A percentile compares a stretch with the other conserved stretches of the same genome.
phyloP scores from a whole-genome alignment of 2,797 vertebrate genomes.

The Gymnoscopelus braueri region DNA sequence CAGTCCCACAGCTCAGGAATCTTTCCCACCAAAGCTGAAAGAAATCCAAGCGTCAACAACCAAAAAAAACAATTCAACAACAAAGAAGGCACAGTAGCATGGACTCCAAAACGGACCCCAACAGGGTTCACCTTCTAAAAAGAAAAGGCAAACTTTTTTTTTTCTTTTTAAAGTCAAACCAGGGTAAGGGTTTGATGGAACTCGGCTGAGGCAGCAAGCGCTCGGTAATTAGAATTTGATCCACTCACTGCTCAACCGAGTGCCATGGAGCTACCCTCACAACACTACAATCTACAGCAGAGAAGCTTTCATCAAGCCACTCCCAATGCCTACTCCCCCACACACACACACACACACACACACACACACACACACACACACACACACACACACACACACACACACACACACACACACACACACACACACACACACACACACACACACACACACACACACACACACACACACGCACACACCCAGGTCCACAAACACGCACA shows the following conservation, averaged over 20 bases:
- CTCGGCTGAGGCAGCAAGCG: slow-evolving; percentile 59
- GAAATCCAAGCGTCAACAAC: slow-evolving; percentile 63
- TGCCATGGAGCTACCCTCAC: slow-evolving; percentile 73
- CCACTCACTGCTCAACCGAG: slow-evolving; percentile 53
- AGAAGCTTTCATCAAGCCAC: slow-evolving; percentile 79
- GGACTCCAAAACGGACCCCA: slow-evolving; percentile 48
- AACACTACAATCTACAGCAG: slow-evolving; percentile 70
- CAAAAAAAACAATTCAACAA: slow-evolving; percentile 29
- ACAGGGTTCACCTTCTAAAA: slow-evolving; percentile 49
- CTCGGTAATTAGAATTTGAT: slow-evolving; percentile 16
- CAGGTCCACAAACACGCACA: neutral
- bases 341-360: slow-evolving; percentile 54
- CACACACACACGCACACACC: neutral
- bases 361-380: slow-evolving; percentile 1
- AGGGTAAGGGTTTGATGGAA: slow-evolving; percentile 69
- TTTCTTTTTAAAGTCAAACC: slow-evolving; percentile 39
- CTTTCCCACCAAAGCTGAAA: slow-evolving; percentile 66
- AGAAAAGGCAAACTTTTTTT: slow-evolving; percentile 65
- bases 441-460: slow-evolving; percentile 50
- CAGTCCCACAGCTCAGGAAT: slow-evolving; percentile 59
- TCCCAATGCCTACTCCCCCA: slow-evolving; percentile 67
- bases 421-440: slow-evolving; percentile 30
- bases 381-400: neutral
- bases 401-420: slow-evolving; percentile 13
- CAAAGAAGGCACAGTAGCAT: slow-evolving; percentile 48